Evolutionary conservation across 1,140 invertebrate genomes (phyloP).

Genomic region (Lucilia cuprina): DNA sequence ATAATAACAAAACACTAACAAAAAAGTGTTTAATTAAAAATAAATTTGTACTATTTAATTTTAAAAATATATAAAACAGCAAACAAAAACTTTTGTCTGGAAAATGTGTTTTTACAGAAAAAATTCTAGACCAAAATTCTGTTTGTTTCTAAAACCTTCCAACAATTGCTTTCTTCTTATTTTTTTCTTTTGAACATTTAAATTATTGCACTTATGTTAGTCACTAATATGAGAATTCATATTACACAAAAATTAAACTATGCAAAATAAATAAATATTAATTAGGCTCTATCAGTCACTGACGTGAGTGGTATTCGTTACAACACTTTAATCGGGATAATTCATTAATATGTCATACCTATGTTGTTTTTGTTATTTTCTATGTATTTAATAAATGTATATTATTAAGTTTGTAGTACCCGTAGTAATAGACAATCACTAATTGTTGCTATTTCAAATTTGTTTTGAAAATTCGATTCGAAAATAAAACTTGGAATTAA

Average conservation of each 20-base stretch:
- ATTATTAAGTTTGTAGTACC: conserved; percentile 11
- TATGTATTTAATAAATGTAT: not conserved
- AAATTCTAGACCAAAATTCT: not conserved
- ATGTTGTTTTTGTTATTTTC: not conserved
- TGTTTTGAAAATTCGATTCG: not conserved
- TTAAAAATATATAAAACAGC: too few species aligned
- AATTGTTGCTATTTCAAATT: not conserved
- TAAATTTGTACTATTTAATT: too few species aligned
- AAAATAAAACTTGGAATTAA: not conserved
- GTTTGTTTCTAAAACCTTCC: not conserved
- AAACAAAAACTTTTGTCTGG: too few species aligned
- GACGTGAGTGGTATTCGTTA: conserved; percentile 3
- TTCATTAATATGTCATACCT: not conserved
- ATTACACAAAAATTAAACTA: not conserved
- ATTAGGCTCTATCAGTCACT: conserved; percentile 23
- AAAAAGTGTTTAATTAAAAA: too few species aligned
- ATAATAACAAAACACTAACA: too few species aligned
- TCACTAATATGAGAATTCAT: not conserved
- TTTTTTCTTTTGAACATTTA: not conserved
- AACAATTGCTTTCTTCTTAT: not conserved
- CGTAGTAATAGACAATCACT: not conserved
- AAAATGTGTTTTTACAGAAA: too few species aligned
- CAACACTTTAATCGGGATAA: not conserved
- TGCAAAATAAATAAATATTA: conserved; percentile 26
- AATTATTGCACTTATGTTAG: not conserved